phyloP scores from a whole-genome alignment of 2,113 vertebrate species.

The Melanerpes formicivorus region DNA sequence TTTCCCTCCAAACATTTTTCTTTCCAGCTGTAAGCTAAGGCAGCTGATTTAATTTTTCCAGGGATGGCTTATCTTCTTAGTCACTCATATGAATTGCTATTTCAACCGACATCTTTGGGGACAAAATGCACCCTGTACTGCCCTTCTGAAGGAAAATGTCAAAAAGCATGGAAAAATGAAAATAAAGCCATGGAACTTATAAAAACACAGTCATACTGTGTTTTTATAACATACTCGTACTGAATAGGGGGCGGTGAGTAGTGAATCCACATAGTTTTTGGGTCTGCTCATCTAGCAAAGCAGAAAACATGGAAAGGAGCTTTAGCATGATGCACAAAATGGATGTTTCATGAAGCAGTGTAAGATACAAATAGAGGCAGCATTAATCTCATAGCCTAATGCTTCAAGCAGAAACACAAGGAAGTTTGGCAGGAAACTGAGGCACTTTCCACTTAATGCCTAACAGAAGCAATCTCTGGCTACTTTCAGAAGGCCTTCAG shows the following conservation, averaged over 20 bases:
- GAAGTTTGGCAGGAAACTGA: not conserved
- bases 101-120: not conserved
- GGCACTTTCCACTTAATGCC: not conserved
- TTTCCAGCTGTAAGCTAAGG: not conserved
- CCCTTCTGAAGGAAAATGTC: not conserved
- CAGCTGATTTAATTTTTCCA: constrained; percentile 50
- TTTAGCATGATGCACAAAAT: not conserved
- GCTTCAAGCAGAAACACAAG: not conserved
- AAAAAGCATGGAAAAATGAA: not conserved
- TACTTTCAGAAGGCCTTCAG: not conserved
- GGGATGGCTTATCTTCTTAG: constrained; percentile 7
- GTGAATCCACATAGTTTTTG: not conserved
- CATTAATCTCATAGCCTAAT: not conserved
- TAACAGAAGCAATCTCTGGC: not conserved
- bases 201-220: not conserved
- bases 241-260: not conserved
- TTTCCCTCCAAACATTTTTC: constrained; percentile 8
- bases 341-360: not conserved
- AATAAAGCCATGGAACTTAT: not conserved
- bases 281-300: not conserved
- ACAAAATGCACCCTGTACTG: not conserved
- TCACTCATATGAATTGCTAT: not conserved
- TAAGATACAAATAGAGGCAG: not conserved
- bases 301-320: not conserved
- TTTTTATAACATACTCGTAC: not conserved